These are phyloP conservation scores for Paracanthobrama guichenoti DNA, from an alignment of 2,113 vertebrate genomes.

Conservation along the genomic window DNA sequence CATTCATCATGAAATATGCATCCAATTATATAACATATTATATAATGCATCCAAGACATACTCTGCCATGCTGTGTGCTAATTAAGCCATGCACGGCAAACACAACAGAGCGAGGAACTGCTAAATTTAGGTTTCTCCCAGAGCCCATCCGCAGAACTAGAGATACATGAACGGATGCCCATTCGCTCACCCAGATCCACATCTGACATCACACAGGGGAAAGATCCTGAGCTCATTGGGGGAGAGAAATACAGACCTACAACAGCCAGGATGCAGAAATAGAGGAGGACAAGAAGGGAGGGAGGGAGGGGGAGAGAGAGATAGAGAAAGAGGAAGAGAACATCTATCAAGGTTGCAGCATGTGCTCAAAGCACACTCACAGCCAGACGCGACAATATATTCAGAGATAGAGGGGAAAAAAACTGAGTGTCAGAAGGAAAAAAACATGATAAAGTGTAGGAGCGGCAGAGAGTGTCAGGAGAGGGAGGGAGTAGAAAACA, in stretches of 20 bases:
- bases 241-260: not conserved
- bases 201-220: not conserved
- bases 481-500: slow-evolving; percentile 23
- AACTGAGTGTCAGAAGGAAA: slow-evolving; percentile 40
- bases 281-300: not conserved
- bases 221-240: not conserved
- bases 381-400: slow-evolving; percentile 32
- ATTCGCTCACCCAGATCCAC: slow-evolving; percentile 29
- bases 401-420: slow-evolving; percentile 2
- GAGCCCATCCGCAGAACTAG: slow-evolving; percentile 42
- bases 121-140: slow-evolving; percentile 48
- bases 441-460: slow-evolving; percentile 29
- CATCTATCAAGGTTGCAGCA: slow-evolving; percentile 40
- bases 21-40: slow-evolving; percentile 75
- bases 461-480: not conserved
- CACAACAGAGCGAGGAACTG: slow-evolving; percentile 46
- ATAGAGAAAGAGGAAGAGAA: not conserved
- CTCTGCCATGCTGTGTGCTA: slow-evolving; percentile 56
- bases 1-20: slow-evolving; percentile 72
- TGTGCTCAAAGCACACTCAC: slow-evolving; percentile 38
- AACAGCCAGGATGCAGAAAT: not conserved
- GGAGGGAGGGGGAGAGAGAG: not conserved
- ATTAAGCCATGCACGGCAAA: slow-evolving; percentile 66
- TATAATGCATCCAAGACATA: slow-evolving; percentile 59
- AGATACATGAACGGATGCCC: slow-evolving; percentile 29